Conservation (phyloP, 2,797 vertebrate species). For the Poecilia wingei region DNA sequence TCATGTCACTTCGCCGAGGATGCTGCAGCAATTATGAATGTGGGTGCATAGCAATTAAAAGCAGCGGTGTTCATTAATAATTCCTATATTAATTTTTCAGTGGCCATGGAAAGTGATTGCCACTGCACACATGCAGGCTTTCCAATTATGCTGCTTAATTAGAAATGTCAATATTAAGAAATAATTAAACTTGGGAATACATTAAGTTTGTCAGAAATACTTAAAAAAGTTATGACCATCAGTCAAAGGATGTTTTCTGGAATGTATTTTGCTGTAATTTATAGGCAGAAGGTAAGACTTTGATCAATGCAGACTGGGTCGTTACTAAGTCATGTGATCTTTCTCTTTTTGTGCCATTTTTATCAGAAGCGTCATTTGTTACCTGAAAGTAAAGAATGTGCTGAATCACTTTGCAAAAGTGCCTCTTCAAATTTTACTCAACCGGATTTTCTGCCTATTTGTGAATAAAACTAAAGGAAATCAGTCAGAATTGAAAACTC, state of each 20-base stretch:
- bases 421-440: neutral
- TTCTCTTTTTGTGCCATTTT: neutral
- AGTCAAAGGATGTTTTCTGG: constrained; percentile 65
- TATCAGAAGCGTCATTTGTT: neutral
- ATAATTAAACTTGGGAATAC: constrained; percentile 82
- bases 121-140: constrained; percentile 71
- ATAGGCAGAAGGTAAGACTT: constrained; percentile 56
- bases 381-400: neutral
- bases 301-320: constrained; percentile 49
- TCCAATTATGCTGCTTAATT: constrained; percentile 86
- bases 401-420: neutral
- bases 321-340: constrained; percentile 15
- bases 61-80: constrained; percentile 84
- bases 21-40: constrained; percentile 81
- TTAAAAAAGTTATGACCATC: constrained; percentile 72
- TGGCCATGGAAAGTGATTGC: constrained; percentile 77
- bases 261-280: constrained; percentile 65
- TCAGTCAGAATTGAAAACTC: neutral
- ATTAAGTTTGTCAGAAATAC: constrained; percentile 79
- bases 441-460: neutral
- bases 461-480: neutral
- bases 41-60: constrained; percentile 84
- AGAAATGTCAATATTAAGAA: constrained; percentile 87
- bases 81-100: constrained; percentile 84
- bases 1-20: constrained; percentile 82